Evolutionary conservation across 2,113 vertebrate species (phyloP), one percentile per base, ranked within the genome.

Genomic region (Anseranas semipalmata): DNA sequence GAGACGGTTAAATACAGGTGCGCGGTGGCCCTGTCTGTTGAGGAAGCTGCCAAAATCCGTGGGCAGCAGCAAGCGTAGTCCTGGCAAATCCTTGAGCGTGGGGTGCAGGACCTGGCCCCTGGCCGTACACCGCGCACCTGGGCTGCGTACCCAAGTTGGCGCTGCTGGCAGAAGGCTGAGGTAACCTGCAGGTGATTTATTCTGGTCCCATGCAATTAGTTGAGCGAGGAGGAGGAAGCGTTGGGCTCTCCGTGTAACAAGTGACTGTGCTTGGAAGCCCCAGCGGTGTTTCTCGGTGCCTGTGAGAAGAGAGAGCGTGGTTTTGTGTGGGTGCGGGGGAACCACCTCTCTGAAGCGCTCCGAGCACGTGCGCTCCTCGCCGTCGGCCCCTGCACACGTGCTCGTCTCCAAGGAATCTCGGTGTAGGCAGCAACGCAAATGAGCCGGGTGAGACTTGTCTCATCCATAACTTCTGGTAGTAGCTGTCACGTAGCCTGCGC

Each of bases 321-420:
- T 9, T 48, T 9, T 5, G 11, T 4, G 7, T 37, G 76, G 48
- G 53, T 2, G 24, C 20, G 10, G 81, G 67, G 78, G 70, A 87
- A 2, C n/a, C 30, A 1, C 20, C 8, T 22, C 43, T 22, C 25
- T 1, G 12, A 22, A 80, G 15, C 1, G 5, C 53, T 18, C 6
- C 9, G 62, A 65, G 83, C 83, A 74, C 15, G 10, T 33, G 67
- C 9, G 7, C 0, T 1, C 20, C 13, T n/a, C 9, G 2, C 45
- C 10, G 0, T 10, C 6, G 30, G 33, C 43, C n/a, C 27, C 50
- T 2, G 2, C 2, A 5, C 1, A 12, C 5, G 27, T 3, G 1
- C 24, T 20, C 32, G 27, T 48, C 67, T 76, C 73, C 68, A 17
- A 7, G 91, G 80, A 45, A 55, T 9, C 56, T 45, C 56, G 2